Base-by-base conservation (phyloP, 2,797 vertebrate genomes). In the Botia kubotai region DNA sequence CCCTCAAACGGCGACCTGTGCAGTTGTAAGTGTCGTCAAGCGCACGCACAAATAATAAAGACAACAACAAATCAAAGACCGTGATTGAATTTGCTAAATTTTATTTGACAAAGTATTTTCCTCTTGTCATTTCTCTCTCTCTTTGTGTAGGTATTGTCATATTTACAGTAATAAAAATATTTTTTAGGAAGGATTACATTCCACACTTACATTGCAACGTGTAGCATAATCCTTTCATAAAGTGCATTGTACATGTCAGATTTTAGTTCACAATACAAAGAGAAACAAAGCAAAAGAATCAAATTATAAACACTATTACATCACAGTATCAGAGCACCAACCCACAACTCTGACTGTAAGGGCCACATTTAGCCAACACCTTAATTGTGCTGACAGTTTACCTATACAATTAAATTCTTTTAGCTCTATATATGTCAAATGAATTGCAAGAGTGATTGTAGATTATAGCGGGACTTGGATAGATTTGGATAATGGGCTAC, bases 161-260 rank as follows among this genome's bases (percentile, higher is more conserved):
- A 94, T 96, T 90, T 95, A 96, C 95, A 96, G 93, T 96, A 95
- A 90, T 94, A 96, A 96, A 85, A 97, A 95, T 94, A 90, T 87
- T 95, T 94, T 95, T 94, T 93, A 91, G 89, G 93, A 91, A 89
- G 94, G 92, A 93, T 93, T 95, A 95, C 94, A 95, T 95, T 95
- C 94, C 91, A 95, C 94, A 96, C 93, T 93, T 94, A 95, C 94
- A 95, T 95, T 96, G 95, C 95, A 96, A 95, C 92, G 93, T 95
- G 92, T 93, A 92, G 92, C 93, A 92, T 93, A 87, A 93, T 89
- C 91, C 90, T 87, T 89, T 91, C 80, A 79, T 95, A 94, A 94
- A 94, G 94, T 95, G 94, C 94, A 92, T 94, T 90, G 88, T 93
- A 93, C 90, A 91, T 87, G 84, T 90, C 76, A 90, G 85, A 82